Conservation (phyloP, 2,888 invertebrate species). For the Lasioglossum marginatum region DNA sequence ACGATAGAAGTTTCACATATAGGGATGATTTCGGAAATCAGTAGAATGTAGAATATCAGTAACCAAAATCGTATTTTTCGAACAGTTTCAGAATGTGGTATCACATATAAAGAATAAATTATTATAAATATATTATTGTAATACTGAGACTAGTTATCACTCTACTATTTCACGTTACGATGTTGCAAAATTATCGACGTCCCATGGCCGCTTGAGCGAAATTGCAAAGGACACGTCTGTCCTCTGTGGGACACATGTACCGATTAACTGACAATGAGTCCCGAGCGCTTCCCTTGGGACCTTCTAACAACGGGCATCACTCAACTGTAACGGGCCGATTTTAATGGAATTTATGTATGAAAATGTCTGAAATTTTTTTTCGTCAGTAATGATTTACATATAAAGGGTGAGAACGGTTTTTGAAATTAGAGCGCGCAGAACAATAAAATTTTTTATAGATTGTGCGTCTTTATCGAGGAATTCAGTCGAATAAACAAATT, state of each 20-base stretch:
- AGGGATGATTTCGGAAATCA: no score
- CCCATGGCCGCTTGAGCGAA: not conserved
- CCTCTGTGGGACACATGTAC: not conserved
- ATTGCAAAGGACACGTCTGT: not conserved
- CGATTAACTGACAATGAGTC: constrained; percentile 1
- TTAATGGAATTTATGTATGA: not conserved
- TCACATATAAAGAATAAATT: no score
- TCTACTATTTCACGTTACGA: not conserved
- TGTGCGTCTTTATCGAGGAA: no score
- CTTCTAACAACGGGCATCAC: not conserved
- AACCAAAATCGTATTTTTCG: no score
- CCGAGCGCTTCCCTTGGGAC: not conserved
- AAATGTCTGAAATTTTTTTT: not conserved
- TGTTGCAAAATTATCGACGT: not conserved
- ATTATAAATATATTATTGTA: not conserved
- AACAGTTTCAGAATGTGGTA: no score
- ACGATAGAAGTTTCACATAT: no score
- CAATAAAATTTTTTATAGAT: not conserved
- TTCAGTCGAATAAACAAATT: no score
- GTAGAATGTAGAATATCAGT: no score
- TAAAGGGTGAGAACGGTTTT: no score
- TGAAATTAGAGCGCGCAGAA: not conserved
- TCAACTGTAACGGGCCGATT: not conserved
- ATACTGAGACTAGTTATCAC: not conserved
- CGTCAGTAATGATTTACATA: not conserved